phyloP scores from a whole-genome alignment of 92 coral and sea anemone genomes.

The Desmophyllum pertusum region DNA sequence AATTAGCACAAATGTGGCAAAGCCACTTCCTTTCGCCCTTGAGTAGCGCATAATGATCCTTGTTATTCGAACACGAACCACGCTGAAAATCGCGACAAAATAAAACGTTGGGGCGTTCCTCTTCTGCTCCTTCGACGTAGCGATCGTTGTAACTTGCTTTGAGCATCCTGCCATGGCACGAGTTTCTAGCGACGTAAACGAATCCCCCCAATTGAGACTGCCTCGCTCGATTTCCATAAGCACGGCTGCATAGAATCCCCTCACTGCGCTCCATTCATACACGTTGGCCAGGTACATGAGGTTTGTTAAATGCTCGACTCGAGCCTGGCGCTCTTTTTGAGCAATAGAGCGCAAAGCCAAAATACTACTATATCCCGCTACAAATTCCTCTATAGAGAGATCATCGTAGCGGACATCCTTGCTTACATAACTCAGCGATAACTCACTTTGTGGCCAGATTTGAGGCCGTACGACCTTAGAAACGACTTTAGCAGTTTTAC shows the following conservation, averaged over 20 bases:
- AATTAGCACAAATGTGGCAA: too few relatives aligned
- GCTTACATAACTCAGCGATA: not conserved
- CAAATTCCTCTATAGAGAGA: constrained; percentile 38
- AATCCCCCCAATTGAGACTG: constrained; percentile 28
- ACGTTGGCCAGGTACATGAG: constrained; percentile 24
- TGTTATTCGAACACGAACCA: too few relatives aligned
- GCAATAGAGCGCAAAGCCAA: not conserved
- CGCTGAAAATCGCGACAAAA: too few relatives aligned
- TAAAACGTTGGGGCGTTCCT: too few relatives aligned
- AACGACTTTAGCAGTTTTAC: too few relatives aligned
- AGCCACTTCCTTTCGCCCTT: too few relatives aligned
- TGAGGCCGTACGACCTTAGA: constrained; percentile 24
- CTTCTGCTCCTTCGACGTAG: too few relatives aligned
- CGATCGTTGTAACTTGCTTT: too few relatives aligned
- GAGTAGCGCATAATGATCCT: too few relatives aligned
- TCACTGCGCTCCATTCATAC: constrained; percentile 29
- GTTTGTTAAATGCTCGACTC: constrained; percentile 5
- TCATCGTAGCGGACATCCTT: constrained; percentile 25
- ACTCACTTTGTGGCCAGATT: constrained; percentile 38
- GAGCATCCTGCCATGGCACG: too few relatives aligned
- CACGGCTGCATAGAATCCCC: constrained; percentile 30
- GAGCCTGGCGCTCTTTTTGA: not conserved
- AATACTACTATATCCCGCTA: constrained; percentile 28
- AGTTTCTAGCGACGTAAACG: too few relatives aligned
- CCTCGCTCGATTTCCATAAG: constrained; percentile 29